phyloP scores from a whole-genome alignment of 2,797 vertebrate species.

The Pangasius djambal region DNA sequence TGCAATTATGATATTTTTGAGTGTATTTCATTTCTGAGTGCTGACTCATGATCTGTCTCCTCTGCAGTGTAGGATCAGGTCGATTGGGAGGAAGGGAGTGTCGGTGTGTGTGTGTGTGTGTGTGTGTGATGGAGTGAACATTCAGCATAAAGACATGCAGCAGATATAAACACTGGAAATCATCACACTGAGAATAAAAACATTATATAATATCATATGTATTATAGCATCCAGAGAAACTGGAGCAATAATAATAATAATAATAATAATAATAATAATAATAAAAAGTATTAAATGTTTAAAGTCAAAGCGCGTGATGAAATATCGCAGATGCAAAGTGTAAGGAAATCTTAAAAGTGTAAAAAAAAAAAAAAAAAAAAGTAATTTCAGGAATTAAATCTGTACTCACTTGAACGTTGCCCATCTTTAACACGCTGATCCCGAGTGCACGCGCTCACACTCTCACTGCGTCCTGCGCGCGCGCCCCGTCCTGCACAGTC shows the following conservation, averaged over 20 bases:
- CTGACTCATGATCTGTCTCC: slow-evolving; percentile 8
- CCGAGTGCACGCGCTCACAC: not conserved
- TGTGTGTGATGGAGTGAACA: slow-evolving; percentile 20
- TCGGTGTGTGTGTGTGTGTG: slow-evolving; percentile 7
- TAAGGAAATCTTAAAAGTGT: not conserved
- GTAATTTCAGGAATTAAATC: not conserved
- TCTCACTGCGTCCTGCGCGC: not conserved
- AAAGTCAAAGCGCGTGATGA: not conserved
- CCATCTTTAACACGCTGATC: slow-evolving; percentile 63
- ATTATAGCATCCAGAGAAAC: too few relatives aligned
- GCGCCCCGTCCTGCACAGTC: slow-evolving; percentile 2
- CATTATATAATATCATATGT: not conserved
- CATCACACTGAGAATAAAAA: not conserved
- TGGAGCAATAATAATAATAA: not conserved
- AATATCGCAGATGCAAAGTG: not conserved
- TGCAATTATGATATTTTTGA: not conserved
- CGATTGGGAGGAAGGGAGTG: not conserved
- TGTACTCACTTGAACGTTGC: slow-evolving; percentile 76
- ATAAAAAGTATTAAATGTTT: not conserved
- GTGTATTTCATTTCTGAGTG: not conserved
- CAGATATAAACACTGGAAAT: not conserved
- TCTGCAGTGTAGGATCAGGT: not conserved
- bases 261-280: slow-evolving; percentile 11
- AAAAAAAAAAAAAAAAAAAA: not conserved
- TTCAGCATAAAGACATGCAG: not conserved